phyloP scores from a whole-genome alignment of 2,888 invertebrate species.

The Pristionchus mayeri region DNA sequence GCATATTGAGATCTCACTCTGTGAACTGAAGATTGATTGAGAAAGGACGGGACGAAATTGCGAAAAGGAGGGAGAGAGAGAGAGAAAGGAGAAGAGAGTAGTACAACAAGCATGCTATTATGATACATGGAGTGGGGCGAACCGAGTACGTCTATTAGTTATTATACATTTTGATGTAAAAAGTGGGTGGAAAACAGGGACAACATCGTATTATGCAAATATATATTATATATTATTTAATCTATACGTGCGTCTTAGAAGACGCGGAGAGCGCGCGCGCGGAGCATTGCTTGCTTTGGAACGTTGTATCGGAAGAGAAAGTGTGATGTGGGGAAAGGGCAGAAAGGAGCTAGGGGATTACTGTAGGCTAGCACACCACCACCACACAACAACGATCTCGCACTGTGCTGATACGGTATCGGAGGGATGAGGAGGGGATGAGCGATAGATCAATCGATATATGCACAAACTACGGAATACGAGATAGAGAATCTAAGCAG shows the following conservation, averaged over 20 bases:
- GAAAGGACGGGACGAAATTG: conserved; percentile 20
- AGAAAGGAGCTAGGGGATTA: conserved; percentile 10
- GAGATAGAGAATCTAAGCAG: neutral
- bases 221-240: conserved; percentile 37
- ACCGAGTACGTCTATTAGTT: conserved; percentile 10
- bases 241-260: conserved; percentile 18
- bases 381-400: neutral
- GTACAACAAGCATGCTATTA: conserved; percentile 26
- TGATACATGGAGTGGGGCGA: conserved; percentile 8
- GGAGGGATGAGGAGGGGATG: neutral
- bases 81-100: neutral
- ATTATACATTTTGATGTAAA: conserved; percentile 41
- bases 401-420: conserved; percentile 1
- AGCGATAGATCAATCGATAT: neutral
- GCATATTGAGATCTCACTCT: conserved; percentile 19
- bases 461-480: conserved; percentile 39
- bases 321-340: conserved; percentile 9
- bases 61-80: neutral
- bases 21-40: conserved; percentile 20
- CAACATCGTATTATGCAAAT: conserved; percentile 27
- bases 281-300: neutral
- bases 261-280: neutral
- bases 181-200: neutral
- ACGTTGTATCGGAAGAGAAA: conserved; percentile 2
- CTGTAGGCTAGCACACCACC: conserved; percentile 16